Percentiles rank a stretch among this genome's conserved stretches.
Evolutionary conservation across 2,113 vertebrate species (phyloP).

Genomic region (Anoura caudifer): DNA sequence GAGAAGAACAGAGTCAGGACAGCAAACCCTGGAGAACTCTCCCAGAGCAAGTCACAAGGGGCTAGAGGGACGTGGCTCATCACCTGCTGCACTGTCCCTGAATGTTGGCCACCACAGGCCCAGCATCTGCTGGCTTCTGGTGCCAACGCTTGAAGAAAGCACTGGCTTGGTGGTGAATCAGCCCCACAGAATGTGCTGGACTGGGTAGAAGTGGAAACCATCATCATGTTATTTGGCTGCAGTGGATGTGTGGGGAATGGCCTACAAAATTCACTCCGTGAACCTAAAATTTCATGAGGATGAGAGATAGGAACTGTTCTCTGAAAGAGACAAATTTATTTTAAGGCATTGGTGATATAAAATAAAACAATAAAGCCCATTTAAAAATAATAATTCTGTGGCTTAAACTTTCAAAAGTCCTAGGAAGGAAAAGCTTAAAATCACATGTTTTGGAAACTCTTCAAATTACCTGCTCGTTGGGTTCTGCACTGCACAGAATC

Average conservation of each 20-base stretch:
- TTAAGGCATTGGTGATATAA: not conserved
- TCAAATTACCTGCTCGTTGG: not conserved
- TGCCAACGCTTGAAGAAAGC: not conserved
- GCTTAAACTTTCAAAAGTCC: not conserved
- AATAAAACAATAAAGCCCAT: not conserved
- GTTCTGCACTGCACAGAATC: not conserved
- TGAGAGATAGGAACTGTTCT: not conserved
- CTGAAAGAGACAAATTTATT: not conserved
- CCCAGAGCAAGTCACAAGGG: not conserved
- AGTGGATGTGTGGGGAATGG: not conserved
- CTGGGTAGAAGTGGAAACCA: slow-evolving; percentile 12
- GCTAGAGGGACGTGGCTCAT: not conserved
- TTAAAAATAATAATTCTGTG: not conserved
- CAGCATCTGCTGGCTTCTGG: not conserved
- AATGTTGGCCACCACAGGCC: not conserved
- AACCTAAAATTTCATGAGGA: not conserved
- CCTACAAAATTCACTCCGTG: slow-evolving; percentile 12
- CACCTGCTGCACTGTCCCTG: not conserved
- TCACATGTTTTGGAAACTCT: not conserved
- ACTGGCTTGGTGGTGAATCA: not conserved
- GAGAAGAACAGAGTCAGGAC: not conserved
- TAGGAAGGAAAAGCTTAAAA: not conserved
- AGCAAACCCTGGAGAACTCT: not conserved
- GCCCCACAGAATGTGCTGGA: not conserved
- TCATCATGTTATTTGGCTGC: not conserved